Evolutionary conservation across 2,888 invertebrate species (phyloP).

Genomic region (Glyphotaelius pellucidus): DNA sequence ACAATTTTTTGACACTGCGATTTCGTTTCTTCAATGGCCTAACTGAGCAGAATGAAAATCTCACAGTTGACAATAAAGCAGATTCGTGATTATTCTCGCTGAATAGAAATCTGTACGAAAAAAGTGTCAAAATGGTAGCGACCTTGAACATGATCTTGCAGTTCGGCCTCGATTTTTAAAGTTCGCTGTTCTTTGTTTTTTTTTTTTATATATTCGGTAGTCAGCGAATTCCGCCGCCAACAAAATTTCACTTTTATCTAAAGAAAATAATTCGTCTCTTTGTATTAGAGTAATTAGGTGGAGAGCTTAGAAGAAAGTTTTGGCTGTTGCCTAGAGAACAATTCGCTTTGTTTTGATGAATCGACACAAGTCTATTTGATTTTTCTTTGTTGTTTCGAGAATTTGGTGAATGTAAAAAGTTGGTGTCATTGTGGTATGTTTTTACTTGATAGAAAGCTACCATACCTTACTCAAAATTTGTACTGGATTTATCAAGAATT

Average conservation of each 20-base stretch:
- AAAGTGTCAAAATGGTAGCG: background rate
- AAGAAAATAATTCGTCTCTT: constrained; percentile 32
- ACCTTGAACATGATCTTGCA: constrained; percentile 34
- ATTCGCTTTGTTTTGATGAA: constrained; percentile 38
- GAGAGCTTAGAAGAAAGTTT: constrained; percentile 28
- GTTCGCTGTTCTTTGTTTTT: background rate
- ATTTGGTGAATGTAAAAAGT: background rate
- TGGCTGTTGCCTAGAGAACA: background rate
- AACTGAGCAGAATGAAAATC: background rate
- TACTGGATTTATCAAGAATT: background rate
- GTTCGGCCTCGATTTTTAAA: background rate
- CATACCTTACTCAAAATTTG: background rate
- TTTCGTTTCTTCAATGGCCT: background rate
- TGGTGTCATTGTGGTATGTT: background rate
- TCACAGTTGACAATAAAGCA: background rate
- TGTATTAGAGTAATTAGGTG: constrained; percentile 17
- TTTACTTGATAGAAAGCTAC: background rate
- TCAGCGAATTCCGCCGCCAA: constrained; percentile 39
- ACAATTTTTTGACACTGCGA: background rate
- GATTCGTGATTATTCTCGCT: background rate
- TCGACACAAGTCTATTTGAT: constrained; percentile 23
- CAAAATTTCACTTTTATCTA: constrained; percentile 46
- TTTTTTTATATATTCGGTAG: constrained; percentile 37
- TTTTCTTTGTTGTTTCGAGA: background rate
- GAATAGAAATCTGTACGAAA: background rate